Base-by-base conservation (phyloP, 2,888 invertebrate species). In the Xanthia togata region DNA sequence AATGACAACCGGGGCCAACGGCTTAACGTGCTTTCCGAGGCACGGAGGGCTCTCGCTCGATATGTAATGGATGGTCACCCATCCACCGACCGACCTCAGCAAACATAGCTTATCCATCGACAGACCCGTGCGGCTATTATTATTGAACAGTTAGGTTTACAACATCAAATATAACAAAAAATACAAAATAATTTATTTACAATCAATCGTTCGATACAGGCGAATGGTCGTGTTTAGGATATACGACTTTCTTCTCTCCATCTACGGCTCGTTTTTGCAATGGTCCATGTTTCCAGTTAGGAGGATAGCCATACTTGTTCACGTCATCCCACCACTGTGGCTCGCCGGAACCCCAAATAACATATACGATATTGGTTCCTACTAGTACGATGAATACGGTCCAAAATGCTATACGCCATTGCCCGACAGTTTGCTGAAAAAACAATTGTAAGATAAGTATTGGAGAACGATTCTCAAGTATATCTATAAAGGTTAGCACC, bases 371-470 rank as follows among this genome's bases (percentile, higher is more conserved):
- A 91, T 98, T 98, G 0, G 98, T 98, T 0, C 97, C 91, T 23
- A 97, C 89, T 81, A 98, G 97, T 0, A 98, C 97, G 0, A 90
- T 97, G 59, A 98, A 97, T 55, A 98, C 97, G 59, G 98, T 97
- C 98, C 98, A 98, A 91, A 98, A 98, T 6, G 98, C 98, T 3
- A 96, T 91, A 50, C 98, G 97, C 98, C 98, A 98, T 93, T 98
- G 97, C 1, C 91, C 89, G 4, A 98, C 89, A 2, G 97, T 96
- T 92, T 97, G 97, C 97, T 97, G 91, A 57, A 96, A 96, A 84
- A 96, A 84, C 78, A 70, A 23, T 23, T 31, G 62, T 59, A 17
- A 55, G 3, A n/a, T 68, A n/a, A 17, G 1, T 38, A 53, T 68
- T 68, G 1, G n/a, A 53, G 35, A 50, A 23, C 1, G 35, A 31